Base-by-base conservation (phyloP, 2,888 invertebrate genomes). In the Drosophila mulleri region DNA sequence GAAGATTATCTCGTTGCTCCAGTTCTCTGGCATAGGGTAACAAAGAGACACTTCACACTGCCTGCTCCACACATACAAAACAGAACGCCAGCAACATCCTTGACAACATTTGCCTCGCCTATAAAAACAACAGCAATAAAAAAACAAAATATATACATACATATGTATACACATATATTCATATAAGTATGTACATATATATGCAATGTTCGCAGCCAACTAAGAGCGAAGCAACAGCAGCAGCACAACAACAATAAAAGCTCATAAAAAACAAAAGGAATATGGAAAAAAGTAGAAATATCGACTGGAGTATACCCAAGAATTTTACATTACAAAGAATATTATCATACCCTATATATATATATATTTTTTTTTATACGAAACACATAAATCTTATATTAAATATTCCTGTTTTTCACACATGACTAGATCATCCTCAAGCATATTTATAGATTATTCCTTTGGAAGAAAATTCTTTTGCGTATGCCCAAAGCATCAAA, bases 101-200 rank as follows among this genome's bases (percentile, higher is more conserved):
- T 78, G 68, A 75, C 67, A 74, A 74, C 50, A 39, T 78, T 70
- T 65, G 53, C 50, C 57, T 44, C 53, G 67, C 74, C 69, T 69
- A 63, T 57, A 69, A 66, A 60, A 72, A 78, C 62, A 80, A 65
- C 47, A 67, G 59, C 61, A 64, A 59, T 39, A 44, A 52, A 37
- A 18, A 52, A 60, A 35, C 7, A 35, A 32, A 18, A 32, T 45
- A 11, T 14, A 6, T 52, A 26, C 29, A 32, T 45, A 11, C 11
- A 6, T 52, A 26, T 48, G 16, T 29, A 29, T 5, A 29, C 26
- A 7, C 9, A 26, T 56, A 12, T 29, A 11, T 44, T 6, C 18
- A 26, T 14, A 77, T 61, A 75, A 82, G 78, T 63, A 72, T n/a
- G n/a, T n/a, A n/a, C n/a, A n/a, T n/a, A n/a, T 29, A 29, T 29